A percentile compares a stretch with the other conserved stretches of the same genome.
Evolutionary conservation across 2,888 invertebrate genomes (phyloP).

Genomic region (Orgyia antiqua): DNA sequence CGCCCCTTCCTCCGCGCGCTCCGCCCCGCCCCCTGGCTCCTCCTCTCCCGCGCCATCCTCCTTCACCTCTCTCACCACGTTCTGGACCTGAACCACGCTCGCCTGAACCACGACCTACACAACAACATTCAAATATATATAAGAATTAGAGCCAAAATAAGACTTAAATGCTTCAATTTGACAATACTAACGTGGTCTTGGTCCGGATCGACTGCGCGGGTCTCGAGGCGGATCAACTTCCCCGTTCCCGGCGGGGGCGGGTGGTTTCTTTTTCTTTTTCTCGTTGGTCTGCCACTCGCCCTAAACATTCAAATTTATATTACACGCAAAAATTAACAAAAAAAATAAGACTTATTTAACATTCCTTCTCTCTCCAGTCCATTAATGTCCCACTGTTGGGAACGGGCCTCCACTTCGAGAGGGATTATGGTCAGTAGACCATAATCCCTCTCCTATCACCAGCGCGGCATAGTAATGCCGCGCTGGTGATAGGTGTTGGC

Average conservation of each 20-base stretch:
- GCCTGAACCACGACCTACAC: constrained; percentile 55
- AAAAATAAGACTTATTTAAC: no score
- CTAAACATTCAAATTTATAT: constrained; percentile 66
- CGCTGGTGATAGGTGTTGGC: no score
- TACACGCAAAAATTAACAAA: no score
- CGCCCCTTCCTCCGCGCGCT: constrained; percentile 32
- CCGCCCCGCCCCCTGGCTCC: constrained; percentile 31
- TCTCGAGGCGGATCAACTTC: constrained; percentile 52
- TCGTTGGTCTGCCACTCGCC: constrained; percentile 92
- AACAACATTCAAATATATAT: neutral
- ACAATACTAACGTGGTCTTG: constrained; percentile 30
- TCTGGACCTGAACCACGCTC: constrained; percentile 38
- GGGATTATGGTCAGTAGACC: no score
- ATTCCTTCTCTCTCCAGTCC: no score
- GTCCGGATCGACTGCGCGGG: constrained; percentile 46
- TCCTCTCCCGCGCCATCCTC: constrained; percentile 33
- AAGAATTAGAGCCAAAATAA: neutral
- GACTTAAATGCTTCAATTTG: neutral
- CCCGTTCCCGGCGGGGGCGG: constrained; percentile 72
- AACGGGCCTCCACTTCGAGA: no score
- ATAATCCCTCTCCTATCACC: no score
- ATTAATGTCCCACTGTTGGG: no score
- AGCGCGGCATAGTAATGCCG: no score
- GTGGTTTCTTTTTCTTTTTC: constrained; percentile 91
- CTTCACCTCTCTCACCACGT: constrained; percentile 36